These are phyloP conservation scores for Phenganax marumi DNA, from an alignment of 92 coral and sea anemone genomes.

Conservation along the genomic window DNA sequence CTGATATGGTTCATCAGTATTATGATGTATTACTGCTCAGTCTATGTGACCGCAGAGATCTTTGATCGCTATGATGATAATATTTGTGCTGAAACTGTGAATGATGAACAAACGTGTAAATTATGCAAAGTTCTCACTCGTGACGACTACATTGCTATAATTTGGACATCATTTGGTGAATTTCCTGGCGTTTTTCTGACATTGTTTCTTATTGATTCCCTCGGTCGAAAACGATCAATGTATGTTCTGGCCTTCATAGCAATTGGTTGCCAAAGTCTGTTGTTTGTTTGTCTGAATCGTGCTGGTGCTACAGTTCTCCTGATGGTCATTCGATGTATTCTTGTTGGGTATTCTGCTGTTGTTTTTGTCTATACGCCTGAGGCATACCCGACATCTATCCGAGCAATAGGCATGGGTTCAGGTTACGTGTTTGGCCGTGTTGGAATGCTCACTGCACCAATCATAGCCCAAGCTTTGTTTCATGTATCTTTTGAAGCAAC, in stretches of 20 bases:
- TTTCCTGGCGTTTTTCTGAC: constrained; percentile 68
- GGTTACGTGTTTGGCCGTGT: constrained; percentile 38
- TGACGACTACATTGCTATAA: constrained; percentile 79
- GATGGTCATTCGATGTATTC: constrained; percentile 35
- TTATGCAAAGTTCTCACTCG: constrained; percentile 72
- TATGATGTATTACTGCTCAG: constrained; percentile 70
- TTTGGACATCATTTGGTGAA: constrained; percentile 95
- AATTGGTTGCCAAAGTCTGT: constrained; percentile 17
- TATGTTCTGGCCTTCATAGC: constrained; percentile 27
- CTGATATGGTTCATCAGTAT: constrained; percentile 70
- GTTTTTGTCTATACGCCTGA: constrained; percentile 38
- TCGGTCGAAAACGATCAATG: constrained; percentile 38
- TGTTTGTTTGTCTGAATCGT: constrained; percentile 39
- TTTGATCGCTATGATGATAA: constrained; percentile 48
- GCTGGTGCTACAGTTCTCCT: constrained; percentile 42
- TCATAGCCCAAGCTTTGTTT: constrained; percentile 33
- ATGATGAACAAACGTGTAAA: constrained; percentile 70
- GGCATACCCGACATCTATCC: constrained; percentile 40
- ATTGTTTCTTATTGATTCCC: constrained; percentile 20
- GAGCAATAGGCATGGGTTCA: constrained; percentile 41
- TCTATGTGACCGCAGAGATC: constrained; percentile 69
- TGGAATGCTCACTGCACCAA: constrained; percentile 41
- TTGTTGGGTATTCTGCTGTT: constrained; percentile 38
- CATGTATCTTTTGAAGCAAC: constrained; percentile 23
- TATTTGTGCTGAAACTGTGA: constrained; percentile 41